These are phyloP conservation scores for Maniola hyperantus DNA, from an alignment of 2,888 invertebrate genomes.

Conservation along the genomic window DNA sequence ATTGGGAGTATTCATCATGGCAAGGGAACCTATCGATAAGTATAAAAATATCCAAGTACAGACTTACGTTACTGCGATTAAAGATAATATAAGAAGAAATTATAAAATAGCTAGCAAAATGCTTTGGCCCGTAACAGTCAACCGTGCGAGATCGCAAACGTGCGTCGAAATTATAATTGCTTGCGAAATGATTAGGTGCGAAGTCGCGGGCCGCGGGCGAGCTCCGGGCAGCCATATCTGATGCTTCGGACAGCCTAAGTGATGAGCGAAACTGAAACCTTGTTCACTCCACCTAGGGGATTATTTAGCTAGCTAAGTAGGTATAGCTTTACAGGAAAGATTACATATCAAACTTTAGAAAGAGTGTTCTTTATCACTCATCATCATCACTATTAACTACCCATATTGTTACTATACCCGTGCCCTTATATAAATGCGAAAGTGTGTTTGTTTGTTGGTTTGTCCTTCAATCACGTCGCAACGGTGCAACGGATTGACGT, in stretches of 20 bases:
- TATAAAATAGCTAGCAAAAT: conserved; percentile 7
- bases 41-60: no score
- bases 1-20: no score
- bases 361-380: no score
- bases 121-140: conserved; percentile 19
- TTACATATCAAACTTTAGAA: no score
- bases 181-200: conserved; percentile 76
- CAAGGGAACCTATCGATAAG: no score
- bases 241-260: conserved; percentile 65
- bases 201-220: conserved; percentile 60
- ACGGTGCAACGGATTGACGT: no score
- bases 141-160: conserved; percentile 31
- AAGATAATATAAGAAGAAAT: conserved; percentile 22
- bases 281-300: conserved; percentile 6
- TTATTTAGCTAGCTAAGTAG: not conserved
- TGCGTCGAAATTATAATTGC: conserved; percentile 57
- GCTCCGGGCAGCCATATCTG: conserved; percentile 57
- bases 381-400: no score
- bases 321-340: no score
- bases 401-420: no score
- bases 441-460: no score
- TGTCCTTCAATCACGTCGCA: no score
- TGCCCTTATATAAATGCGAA: no score
- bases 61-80: not conserved
- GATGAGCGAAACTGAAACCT: conserved; percentile 49